These are phyloP conservation scores for Tetragnatha montana DNA, from an alignment of 2,888 invertebrate species.

Conservation along the genomic window DNA sequence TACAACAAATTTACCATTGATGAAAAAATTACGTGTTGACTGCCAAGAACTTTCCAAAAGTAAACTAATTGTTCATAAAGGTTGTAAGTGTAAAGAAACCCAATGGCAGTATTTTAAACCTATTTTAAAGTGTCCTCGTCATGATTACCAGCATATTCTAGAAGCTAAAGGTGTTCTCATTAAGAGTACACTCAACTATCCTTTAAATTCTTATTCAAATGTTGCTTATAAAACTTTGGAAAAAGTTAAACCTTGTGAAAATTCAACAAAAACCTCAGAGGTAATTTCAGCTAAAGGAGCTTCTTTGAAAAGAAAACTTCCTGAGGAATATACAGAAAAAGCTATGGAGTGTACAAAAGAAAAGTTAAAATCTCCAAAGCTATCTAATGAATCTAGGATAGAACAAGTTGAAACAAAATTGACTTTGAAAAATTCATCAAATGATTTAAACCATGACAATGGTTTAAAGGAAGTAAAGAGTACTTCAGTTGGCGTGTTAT, in stretches of 20 bases:
- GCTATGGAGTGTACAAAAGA: neutral
- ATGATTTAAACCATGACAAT: neutral
- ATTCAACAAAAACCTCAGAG: neutral
- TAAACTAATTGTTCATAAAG: neutral
- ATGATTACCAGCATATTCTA: slow-evolving; percentile 20
- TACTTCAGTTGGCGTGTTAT: neutral
- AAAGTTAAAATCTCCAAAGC: neutral
- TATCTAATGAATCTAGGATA: neutral
- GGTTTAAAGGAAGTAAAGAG: neutral
- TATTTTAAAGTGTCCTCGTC: neutral
- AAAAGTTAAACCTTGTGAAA: neutral
- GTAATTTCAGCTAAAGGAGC: neutral
- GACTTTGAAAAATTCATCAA: neutral
- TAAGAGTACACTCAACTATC: neutral
- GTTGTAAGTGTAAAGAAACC: slow-evolving; percentile 2
- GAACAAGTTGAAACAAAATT: neutral
- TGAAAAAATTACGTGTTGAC: neutral
- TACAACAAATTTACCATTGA: neutral
- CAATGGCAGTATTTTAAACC: slow-evolving; percentile 24
- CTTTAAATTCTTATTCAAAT: neutral
- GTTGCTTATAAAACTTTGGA: neutral
- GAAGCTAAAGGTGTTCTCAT: neutral
- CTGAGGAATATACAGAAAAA: neutral
- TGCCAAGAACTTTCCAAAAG: neutral
- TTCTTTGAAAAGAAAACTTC: neutral